Evolutionary conservation across 2,888 invertebrate genomes (phyloP).

Genomic region (Chironomus tentans): DNA sequence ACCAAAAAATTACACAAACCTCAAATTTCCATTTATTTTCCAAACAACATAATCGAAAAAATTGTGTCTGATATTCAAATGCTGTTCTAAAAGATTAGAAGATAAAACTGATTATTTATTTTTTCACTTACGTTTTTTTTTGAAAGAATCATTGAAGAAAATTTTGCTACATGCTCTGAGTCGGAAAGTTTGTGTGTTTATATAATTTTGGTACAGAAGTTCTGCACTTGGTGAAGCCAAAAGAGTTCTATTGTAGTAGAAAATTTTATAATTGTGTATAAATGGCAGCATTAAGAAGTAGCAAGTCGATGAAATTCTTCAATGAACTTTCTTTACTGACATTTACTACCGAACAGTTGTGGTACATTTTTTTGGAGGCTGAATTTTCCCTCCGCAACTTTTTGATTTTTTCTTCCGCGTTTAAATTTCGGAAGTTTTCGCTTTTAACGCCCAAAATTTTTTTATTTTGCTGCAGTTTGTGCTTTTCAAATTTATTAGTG

Average conservation of each 20-base stretch:
- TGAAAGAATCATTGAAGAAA: background rate
- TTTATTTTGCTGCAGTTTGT: background rate
- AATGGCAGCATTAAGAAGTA: background rate
- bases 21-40: background rate
- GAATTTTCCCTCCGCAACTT: constrained; percentile 8
- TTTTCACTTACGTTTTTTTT: background rate
- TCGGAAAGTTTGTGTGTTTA: background rate
- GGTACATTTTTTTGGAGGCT: background rate
- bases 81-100: constrained; percentile 19
- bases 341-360: background rate
- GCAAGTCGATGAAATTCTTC: background rate
- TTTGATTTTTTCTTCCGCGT: background rate
- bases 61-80: background rate
- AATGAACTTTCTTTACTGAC: background rate
- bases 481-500: background rate
- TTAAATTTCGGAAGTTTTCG: background rate
- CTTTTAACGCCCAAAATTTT: background rate
- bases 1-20: too few species aligned
- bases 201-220: background rate
- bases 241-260: background rate
- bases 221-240: background rate
- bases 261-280: background rate
- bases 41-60: background rate
- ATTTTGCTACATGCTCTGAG: background rate
- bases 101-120: constrained; percentile 13